phyloP scores from a whole-genome alignment of 2,797 vertebrate genomes.

The Acropternis orthonyx region DNA sequence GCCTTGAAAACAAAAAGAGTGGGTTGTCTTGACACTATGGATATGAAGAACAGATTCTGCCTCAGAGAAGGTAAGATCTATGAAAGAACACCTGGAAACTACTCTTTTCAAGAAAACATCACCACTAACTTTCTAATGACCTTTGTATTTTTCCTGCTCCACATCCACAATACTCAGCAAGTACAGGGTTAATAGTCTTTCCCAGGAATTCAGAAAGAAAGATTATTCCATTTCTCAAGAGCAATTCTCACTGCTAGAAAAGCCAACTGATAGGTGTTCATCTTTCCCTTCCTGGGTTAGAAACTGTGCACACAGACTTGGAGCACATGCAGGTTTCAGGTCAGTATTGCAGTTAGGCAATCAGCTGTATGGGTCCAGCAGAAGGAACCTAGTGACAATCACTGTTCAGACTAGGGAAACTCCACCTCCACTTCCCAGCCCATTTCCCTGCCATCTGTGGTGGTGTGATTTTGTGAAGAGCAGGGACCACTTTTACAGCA shows the following conservation, averaged over 20 bases:
- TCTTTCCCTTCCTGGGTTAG: not conserved
- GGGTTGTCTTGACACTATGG: not conserved
- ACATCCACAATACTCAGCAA: not conserved
- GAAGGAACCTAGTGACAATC: not conserved
- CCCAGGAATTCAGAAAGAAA: not conserved
- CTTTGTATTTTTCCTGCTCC: not conserved
- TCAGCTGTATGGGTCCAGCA: not conserved
- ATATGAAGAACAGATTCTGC: not conserved
- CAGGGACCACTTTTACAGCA: not conserved
- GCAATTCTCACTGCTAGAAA: not conserved
- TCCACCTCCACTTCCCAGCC: not conserved
- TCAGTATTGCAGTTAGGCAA: not conserved
- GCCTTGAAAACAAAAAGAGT: not conserved
- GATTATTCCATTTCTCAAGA: not conserved
- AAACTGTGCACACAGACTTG: not conserved
- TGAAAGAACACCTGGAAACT: not conserved
- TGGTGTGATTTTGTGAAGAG: not conserved
- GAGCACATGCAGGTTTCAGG: not conserved
- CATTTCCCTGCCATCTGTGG: not conserved
- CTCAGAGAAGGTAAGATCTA: not conserved
- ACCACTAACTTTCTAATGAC: not conserved
- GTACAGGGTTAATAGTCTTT: not conserved
- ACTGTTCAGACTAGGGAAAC: not conserved
- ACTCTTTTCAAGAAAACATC: not conserved
- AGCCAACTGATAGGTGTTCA: not conserved